Base-by-base conservation (phyloP, 1,140 invertebrate genomes). In the Lepidostoma basale region DNA sequence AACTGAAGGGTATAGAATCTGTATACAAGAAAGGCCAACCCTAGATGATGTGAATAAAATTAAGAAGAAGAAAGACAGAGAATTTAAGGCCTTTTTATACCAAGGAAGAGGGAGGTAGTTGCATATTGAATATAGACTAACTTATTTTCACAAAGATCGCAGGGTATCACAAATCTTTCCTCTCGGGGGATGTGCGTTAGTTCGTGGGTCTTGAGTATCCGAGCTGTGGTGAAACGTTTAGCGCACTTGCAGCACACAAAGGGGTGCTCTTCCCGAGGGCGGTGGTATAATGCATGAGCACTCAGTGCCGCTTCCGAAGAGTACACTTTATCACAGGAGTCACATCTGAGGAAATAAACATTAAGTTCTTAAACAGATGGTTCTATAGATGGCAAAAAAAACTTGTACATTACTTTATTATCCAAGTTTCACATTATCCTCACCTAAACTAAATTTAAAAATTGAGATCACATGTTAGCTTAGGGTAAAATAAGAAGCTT, bases 121-220 rank as follows among this genome's bases (percentile, higher is more conserved):
- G n/a, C n/a, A n/a, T n/a, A n/a, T n/a, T n/a, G n/a, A n/a, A n/a
- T n/a, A n/a, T n/a, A n/a, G n/a, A n/a, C 54, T 65, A 44, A 70
- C 68, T 70, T 70, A 14, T 18, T 49, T 16, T 77, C 79, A 65
- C 84, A 85, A 28, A 77, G 69, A 22, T 79, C 78, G 62, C 82
- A 83, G 0, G 78, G 77, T 58, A 76, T 74, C 5, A 75, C 68
- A 10, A 74, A 59, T 58, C 78, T 78, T 16, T 78, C 74, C 54
- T 80, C 78, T 26, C 72, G 62, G 0, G 77, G 76, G 26, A 79
- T 36, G 52, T 83, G 82, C 3, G 74, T 75, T 23, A 75, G 74
- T 70, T 78, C 76, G 44, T 83, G 82, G 26, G 74, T 49, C 25
- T 75, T 69, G 1, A 82, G 59, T 20, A 79, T 74, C 54, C 69